Base-by-base conservation (phyloP, 2,797 vertebrate species). In the Holocentrus rufus region DNA sequence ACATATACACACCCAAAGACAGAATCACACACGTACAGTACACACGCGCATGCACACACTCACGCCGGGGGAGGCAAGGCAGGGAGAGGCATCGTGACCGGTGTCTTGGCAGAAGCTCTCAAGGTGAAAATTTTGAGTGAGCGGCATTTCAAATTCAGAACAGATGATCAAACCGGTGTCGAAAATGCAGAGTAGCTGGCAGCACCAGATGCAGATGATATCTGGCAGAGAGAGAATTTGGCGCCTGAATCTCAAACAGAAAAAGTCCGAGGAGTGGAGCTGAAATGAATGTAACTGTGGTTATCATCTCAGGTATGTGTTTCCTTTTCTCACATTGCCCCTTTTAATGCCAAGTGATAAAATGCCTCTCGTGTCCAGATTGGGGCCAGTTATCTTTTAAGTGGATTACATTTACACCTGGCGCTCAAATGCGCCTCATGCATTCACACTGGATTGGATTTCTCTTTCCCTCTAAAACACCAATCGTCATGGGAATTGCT, bases 91-190 rank as follows among this genome's bases (percentile, higher is more conserved):
- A 14, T 90, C 67, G 76, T 91, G 90, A 89, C 85, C 85, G 15
- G 75, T 72, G 81, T 50, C 80, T 88, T 77, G 82, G 85, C 88
- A 89, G 69, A 77, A 69, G 58, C 76, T 70, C 82, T 82, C 52
- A 82, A 89, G 87, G 89, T 90, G 69, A 79, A 88, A 76, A 61
- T 81, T 69, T 73, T 50, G 69, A 89, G 69, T 34, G 74, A 78
- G 82, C 69, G 76, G 73, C 77, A 81, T 87, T 91, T 85, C 67
- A 77, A 78, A 92, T 91, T 85, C 84, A 71, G 80, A 87, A 76
- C 84, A 89, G 82, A 85, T 84, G 81, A 90, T 87, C 74, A 82
- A 69, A 79, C 81, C 5, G 47, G 74, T 72, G 83, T 76, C 49
- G 14, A 71, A 81, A 72, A 74, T 64, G 70, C 73, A 61, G 69